Conservation (phyloP, 2,113 vertebrate species). For the Urocitellus parryii region DNA sequence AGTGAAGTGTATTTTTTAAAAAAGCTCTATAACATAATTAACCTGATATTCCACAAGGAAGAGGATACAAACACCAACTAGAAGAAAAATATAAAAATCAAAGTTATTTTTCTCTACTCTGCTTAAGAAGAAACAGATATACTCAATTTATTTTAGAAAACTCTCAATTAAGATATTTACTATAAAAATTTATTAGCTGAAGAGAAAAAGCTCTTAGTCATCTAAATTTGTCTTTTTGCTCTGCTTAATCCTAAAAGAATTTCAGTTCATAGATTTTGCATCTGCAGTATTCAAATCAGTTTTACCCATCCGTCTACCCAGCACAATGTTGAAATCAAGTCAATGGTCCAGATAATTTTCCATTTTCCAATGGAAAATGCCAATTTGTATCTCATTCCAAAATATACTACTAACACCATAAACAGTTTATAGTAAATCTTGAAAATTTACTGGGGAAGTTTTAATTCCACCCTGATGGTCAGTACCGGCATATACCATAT, state of each 20-base stretch:
- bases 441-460: not conserved
- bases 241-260: not conserved
- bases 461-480: not conserved
- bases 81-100: slow-evolving; percentile 57
- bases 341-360: not conserved
- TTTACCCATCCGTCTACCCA: not conserved
- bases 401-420: not conserved
- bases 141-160: slow-evolving; percentile 26
- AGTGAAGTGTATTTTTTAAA: not conserved
- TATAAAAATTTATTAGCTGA: slow-evolving; percentile 37
- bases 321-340: slow-evolving; percentile 22
- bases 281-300: not conserved
- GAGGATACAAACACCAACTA: slow-evolving; percentile 14
- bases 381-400: not conserved
- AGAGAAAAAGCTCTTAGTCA: not conserved
- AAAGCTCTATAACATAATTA: not conserved
- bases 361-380: not conserved
- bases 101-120: not conserved
- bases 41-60: not conserved
- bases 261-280: slow-evolving; percentile 1
- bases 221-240: slow-evolving; percentile 21
- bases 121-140: slow-evolving; percentile 13
- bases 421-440: not conserved
- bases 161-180: slow-evolving; percentile 4
- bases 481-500: not conserved